Conservation (phyloP, 2,113 vertebrate genomes). For the Crypturellus undulatus region DNA sequence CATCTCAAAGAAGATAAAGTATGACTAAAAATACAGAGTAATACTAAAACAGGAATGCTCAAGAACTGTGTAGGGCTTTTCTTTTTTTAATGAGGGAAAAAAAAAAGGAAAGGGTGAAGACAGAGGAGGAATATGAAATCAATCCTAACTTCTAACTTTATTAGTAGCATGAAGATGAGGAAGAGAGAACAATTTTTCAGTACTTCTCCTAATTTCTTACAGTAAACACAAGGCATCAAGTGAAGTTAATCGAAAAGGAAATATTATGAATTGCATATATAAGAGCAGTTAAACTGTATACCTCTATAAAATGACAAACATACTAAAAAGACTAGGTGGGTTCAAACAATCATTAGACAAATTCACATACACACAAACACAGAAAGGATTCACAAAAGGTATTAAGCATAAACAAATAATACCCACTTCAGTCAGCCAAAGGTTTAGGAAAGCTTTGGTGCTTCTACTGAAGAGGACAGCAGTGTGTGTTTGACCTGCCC, state of each 20-base stretch:
- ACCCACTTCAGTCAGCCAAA: not conserved
- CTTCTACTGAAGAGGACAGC: not conserved
- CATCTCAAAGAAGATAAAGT: not conserved
- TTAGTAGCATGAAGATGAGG: not conserved
- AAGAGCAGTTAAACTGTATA: not conserved
- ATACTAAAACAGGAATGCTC: not conserved
- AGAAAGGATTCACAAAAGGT: not conserved
- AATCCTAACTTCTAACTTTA: not conserved
- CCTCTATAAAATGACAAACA: not conserved
- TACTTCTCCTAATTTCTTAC: not conserved
- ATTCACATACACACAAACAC: not conserved
- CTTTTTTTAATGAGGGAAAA: not conserved
- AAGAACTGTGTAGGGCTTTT: not conserved
- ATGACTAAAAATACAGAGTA: not conserved
- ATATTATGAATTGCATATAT: too few relatives aligned
- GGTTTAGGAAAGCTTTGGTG: not conserved
- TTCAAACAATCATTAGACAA: not conserved
- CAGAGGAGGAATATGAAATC: not conserved
- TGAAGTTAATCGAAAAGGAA: not conserved
- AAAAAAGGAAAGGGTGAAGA: not conserved
- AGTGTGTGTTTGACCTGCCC: fast-evolving
- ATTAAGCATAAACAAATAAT: not conserved
- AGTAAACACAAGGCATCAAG: not conserved
- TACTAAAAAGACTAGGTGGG: not conserved
- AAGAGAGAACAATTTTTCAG: not conserved